Base-by-base conservation (phyloP, 2,888 invertebrate species). In the Tuta absoluta region DNA sequence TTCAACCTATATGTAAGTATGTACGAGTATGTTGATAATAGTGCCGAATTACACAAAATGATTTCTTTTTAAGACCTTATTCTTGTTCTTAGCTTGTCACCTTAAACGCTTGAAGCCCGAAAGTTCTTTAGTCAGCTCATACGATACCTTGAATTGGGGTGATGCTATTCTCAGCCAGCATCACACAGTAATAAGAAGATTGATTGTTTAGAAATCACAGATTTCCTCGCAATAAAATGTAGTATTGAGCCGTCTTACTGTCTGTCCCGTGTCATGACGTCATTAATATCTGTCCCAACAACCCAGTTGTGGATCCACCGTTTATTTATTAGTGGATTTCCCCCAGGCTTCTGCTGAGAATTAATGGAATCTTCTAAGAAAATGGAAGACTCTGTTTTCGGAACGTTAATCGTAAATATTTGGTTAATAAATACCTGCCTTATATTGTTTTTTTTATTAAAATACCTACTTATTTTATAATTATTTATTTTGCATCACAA, bases 231-330 rank as follows among this genome's bases (percentile, higher is more conserved):
- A 7, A 45, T 17, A 45, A 45, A 21, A 17, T 28, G 45, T 23
- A 24, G 23, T 60, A 60, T 60, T 60, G 60, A 60, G 45, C 45
- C 28, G 28, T 60, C 24, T 33, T 11, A 17, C 56, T 24, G 56
- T 33, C 56, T 56, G 33, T 56, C 33, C 56, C 5, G 11, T 48
- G 48, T 28, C 28, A 33, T 61, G 61, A 61, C 61, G 61, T 61
- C 61, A 61, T 61, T 61, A 49, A 61, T 61, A 61, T 33, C 61
- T 61, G 61, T 61, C 61, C 33, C 23, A 28, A 38, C 38, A 19
- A 17, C 38, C 19, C 24, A 41, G 14, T 23, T 24, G 60, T 24
- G 24, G 41, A 38, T 58, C 45, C n/a, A 1, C 33, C 17, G 41
- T 60, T 45, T 60, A 60, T 60, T 60, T 45, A 60, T 56, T 24